These are phyloP conservation scores for Spermophilus dauricus DNA, from an alignment of 2,113 vertebrate genomes.

Conservation along the genomic window DNA sequence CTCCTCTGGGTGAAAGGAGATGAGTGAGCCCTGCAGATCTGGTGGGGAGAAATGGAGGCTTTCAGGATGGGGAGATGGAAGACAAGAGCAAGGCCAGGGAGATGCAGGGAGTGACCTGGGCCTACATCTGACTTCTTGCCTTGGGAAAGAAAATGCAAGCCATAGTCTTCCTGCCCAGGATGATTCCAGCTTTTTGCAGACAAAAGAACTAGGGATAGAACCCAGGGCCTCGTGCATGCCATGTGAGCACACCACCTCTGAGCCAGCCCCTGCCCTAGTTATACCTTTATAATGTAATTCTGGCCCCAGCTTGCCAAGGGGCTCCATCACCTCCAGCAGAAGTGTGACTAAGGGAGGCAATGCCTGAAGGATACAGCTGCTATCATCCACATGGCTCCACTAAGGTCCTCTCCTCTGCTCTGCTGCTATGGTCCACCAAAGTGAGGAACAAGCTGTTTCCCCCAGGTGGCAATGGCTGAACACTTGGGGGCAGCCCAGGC, in stretches of 20 bases:
- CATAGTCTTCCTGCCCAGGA: no score
- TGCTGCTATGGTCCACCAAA: fast-evolving
- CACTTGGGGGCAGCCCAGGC: fast-evolving
- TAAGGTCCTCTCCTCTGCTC: not conserved
- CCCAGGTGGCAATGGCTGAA: fast-evolving
- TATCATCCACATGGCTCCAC: not conserved
- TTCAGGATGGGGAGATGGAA: fast-evolving
- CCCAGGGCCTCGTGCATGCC: not conserved
- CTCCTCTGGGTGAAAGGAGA: constrained; percentile 92
- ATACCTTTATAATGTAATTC: no score
- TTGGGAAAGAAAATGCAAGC: not conserved
- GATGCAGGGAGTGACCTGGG: no score
- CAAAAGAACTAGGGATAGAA: not conserved
- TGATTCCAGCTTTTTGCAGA: not conserved
- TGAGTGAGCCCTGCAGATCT: constrained; percentile 96
- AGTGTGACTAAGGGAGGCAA: fast-evolving
- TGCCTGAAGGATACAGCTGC: not conserved
- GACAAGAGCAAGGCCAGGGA: no score
- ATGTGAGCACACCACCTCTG: no score
- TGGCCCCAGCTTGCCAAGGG: no score
- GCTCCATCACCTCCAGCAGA: fast-evolving
- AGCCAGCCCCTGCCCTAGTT: not conserved
- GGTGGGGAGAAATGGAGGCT: constrained; percentile 72
- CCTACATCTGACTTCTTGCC: no score
- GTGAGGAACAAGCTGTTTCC: fast-evolving